Base-by-base conservation (phyloP, 2,113 vertebrate genomes). In the Dipodomys spectabilis region DNA sequence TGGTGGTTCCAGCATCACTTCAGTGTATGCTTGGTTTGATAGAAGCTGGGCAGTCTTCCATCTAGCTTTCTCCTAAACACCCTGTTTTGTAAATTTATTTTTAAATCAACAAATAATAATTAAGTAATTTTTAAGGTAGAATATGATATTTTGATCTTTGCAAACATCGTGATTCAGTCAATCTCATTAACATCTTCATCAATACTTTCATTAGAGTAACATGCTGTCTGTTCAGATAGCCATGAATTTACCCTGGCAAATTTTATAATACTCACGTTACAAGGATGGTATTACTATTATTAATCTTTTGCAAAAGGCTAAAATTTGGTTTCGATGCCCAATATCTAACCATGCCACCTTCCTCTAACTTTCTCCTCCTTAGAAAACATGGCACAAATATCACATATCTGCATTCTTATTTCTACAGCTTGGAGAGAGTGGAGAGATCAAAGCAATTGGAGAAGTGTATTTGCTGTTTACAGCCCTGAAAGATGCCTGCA, bases 381-480 rank as follows among this genome's bases (percentile, higher is more conserved):
- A 78, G 32, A 78, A 90, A 89, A 72, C 2, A 9, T 13, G 16
- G 12, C 30, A 2, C 20, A 53, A 77, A 74, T 77, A 11, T 94
- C 35, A 95, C 18, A 79, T 49, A 8, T 64, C 3, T 80, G 6
- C 84, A 32, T 77, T 93, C 57, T 96, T 95, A 57, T 89, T 91
- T 96, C 95, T 81, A 82, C 95, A 98, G 98, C 73, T 99, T 95
- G 98, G 98, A 89, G 96, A 97, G 30, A 94, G 97, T 30, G 98
- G 98, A 89, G 96, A 97, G 86, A 98, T 96, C 94, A 99, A 99
- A 98, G 98, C 97, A 35, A 93, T 99, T 0, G 98, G 99, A 82
- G 99, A 99, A 79, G 88, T 98, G 80, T 96, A 98, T 95, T 97
- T 98, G 87, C 98, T 99, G 23, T 98, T 98, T 81, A 97, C 97